Evolutionary conservation across 2,113 vertebrate genomes (phyloP), one percentile per base, ranked within the genome.

Genomic region (Misgurnus anguillicaudatus): DNA sequence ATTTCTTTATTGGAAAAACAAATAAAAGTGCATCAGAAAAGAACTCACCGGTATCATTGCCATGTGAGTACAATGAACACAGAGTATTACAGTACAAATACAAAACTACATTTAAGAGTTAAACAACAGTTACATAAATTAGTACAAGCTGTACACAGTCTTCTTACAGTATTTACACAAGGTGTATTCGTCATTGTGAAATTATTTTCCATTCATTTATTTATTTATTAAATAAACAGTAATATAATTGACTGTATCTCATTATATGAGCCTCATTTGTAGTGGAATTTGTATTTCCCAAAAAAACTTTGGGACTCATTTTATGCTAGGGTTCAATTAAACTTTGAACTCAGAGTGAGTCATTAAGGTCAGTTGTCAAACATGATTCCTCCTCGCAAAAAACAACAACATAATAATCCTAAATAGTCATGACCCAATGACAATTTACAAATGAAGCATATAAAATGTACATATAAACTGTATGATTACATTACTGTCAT

Each of bases 21-120:
- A 60, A 82, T 85, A 85, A 86, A 87, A 90, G 88, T 90, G 89
- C 87, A 87, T 84, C 65, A 85, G 77, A 89, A 79, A 86, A 84
- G 60, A 82, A 80, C 77, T 84, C 69, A 65, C 75, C 75, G 58
- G 78, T 65, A 77, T 88, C 71, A 81, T 69, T 73, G 81, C 53
- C 73, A 83, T 77, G 81, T 60, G 82, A 77, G 79, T 84, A 86
- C 83, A 86, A 82, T 87, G 75, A 86, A 83, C 75, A 87, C 79
- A 86, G 67, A 41, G 82, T 36, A 17, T 83, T 85, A 88, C 86
- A 86, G 85, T 83, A 83, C 80, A 84, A 78, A 78, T 71, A 85
- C 60, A 77, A 36, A 47, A 65, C 64, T 75, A 79, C 38, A 76
- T 78, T 69, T 48, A 78, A 69, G 39, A 68, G 64, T 83, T 70